A percentile compares a stretch with the other conserved stretches of the same genome.
phyloP scores from a whole-genome alignment of 2,113 vertebrate species.

The Amphiprion percula region DNA sequence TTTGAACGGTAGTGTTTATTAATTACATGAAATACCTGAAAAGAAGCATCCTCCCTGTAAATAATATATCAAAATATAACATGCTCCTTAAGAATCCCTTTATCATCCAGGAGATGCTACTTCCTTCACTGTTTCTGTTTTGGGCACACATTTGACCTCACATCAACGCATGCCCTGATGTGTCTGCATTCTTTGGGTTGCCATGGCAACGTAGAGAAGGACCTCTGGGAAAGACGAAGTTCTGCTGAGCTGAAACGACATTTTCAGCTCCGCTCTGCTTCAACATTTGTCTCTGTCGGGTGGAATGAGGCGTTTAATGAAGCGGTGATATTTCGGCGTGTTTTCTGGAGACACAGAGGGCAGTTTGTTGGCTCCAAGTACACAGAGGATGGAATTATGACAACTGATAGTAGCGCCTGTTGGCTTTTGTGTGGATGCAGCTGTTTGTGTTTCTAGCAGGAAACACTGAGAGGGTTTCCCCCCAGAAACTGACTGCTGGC shows the following conservation, averaged over 20 bases:
- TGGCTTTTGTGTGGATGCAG: background rate
- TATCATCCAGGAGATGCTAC: background rate
- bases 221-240: constrained; percentile 33
- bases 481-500: no score
- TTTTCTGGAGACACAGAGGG: background rate
- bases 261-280: constrained; percentile 38
- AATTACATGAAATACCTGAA: no score
- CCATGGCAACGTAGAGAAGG: constrained; percentile 55
- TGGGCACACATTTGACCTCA: constrained; percentile 31
- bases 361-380: background rate
- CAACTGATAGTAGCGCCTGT: background rate
- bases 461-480: no score
- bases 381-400: constrained; percentile 7
- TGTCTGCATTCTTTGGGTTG: constrained; percentile 46
- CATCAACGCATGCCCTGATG: constrained; percentile 26
- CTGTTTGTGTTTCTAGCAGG: no score
- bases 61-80: no score
- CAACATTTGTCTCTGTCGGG: constrained; percentile 14
- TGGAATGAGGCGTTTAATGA: constrained; percentile 18
- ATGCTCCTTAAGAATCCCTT: background rate
- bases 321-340: constrained; percentile 1
- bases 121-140: constrained; percentile 47
- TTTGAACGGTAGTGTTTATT: no score
- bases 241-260: constrained; percentile 14
- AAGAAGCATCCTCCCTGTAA: no score